Conservation (phyloP, 2,113 vertebrate species). For the Tetraodon nigroviridis region DNA sequence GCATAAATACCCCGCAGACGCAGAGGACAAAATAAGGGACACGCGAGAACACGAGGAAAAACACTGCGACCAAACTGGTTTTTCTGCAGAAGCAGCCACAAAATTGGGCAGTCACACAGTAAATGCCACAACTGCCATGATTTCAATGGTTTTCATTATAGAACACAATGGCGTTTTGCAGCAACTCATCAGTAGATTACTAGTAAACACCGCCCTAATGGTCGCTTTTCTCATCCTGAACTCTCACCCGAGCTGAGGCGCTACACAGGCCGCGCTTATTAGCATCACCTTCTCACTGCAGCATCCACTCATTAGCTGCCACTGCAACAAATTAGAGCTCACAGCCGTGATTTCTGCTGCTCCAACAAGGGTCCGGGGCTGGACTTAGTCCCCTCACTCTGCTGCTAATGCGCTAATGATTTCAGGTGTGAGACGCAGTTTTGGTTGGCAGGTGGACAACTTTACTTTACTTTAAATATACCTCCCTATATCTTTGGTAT, state of each 20-base stretch:
- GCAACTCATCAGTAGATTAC: slow-evolving; percentile 23
- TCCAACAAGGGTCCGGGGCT: slow-evolving; percentile 60
- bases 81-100: no score
- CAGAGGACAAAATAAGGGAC: slow-evolving; percentile 1
- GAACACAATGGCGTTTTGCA: not conserved
- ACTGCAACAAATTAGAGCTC: slow-evolving; percentile 56
- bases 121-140: no score
- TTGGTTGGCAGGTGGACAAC: not conserved
- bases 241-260: slow-evolving; percentile 36
- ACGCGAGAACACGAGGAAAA: not conserved
- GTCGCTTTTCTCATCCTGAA: slow-evolving; percentile 14
- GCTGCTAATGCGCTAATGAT: slow-evolving; percentile 61
- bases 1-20: slow-evolving; percentile 50
- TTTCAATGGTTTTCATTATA: not conserved
- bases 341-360: slow-evolving; percentile 42
- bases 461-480: no score
- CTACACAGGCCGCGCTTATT: slow-evolving; percentile 49
- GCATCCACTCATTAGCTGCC: slow-evolving; percentile 60
- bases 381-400: slow-evolving; percentile 43
- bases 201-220: slow-evolving; percentile 26
- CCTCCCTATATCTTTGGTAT: no score
- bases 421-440: slow-evolving; percentile 32
- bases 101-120: no score
- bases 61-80: no score
- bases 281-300: slow-evolving; percentile 46